Conservation (phyloP, 2,888 invertebrate genomes). For the Microchrysa polita region DNA sequence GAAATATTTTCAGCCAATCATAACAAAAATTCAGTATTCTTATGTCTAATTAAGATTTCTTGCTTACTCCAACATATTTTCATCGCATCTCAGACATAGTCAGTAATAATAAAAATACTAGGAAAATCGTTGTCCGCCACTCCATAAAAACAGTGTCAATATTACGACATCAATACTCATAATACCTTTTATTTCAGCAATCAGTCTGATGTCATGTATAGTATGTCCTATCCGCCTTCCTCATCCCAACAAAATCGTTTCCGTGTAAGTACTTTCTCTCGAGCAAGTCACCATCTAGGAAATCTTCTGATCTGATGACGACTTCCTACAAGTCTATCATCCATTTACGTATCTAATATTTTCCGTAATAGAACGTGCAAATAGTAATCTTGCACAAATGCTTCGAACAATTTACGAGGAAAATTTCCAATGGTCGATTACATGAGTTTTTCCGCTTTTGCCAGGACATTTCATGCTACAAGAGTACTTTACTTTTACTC, state of each 20-base stretch:
- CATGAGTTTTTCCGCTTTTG: slow-evolving; percentile 25
- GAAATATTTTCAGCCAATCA: too few relatives aligned
- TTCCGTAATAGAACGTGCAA: slow-evolving; percentile 47
- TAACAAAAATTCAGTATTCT: too few relatives aligned
- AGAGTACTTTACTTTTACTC: background rate
- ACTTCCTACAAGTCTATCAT: slow-evolving; percentile 40
- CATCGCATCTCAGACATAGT: background rate
- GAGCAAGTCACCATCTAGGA: slow-evolving; percentile 1
- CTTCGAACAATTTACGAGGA: slow-evolving; percentile 45
- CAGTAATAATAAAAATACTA: background rate
- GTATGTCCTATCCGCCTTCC: too few relatives aligned
- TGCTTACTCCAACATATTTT: slow-evolving; percentile 2
- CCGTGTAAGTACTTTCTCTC: background rate
- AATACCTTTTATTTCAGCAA: slow-evolving; percentile 36
- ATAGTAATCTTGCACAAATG: slow-evolving; percentile 48
- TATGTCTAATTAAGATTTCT: background rate
- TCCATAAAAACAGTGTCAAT: slow-evolving; percentile 15
- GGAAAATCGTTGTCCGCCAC: background rate
- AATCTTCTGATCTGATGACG: slow-evolving; percentile 30
- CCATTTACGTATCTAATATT: slow-evolving; percentile 30
- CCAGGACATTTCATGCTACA: background rate
- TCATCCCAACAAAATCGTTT: slow-evolving; percentile 22
- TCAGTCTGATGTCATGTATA: slow-evolving; percentile 31
- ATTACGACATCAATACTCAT: slow-evolving; percentile 30
- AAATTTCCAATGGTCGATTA: slow-evolving; percentile 42